Percentiles rank a stretch among this genome's conserved stretches.
These are phyloP conservation scores for Ataeniobius toweri DNA, from an alignment of 2,797 vertebrate genomes.

Conservation along the genomic window DNA sequence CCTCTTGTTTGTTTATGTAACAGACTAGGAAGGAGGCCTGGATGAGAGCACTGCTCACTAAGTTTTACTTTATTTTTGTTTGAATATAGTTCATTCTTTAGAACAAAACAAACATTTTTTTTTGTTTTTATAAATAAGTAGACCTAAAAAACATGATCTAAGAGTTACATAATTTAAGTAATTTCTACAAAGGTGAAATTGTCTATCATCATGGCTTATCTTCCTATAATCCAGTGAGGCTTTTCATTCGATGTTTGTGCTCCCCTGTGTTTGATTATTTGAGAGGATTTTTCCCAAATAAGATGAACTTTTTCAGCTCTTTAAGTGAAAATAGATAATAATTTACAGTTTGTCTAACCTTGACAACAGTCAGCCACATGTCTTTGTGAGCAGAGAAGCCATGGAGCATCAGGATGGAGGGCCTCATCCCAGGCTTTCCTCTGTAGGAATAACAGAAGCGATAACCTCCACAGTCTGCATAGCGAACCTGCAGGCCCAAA, in stretches of 20 bases:
- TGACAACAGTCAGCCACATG: conserved; percentile 92
- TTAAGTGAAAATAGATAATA: neutral
- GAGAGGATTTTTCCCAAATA: neutral
- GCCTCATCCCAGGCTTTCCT: conserved; percentile 87
- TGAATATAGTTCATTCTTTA: neutral
- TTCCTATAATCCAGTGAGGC: neutral
- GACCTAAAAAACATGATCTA: neutral
- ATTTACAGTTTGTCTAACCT: conserved; percentile 77
- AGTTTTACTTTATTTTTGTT: neutral
- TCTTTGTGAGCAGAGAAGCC: conserved; percentile 97
- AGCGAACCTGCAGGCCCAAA: conserved; percentile 90
- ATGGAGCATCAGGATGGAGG: conserved; percentile 93
- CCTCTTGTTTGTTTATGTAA: neutral
- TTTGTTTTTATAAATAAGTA: neutral
- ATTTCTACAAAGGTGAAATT: neutral
- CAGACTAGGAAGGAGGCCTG: neutral
- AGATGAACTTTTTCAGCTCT: neutral
- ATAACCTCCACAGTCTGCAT: conserved; percentile 86
- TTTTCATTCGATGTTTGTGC: neutral
- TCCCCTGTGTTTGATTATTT: neutral
- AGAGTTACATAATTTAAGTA: neutral
- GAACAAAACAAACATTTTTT: neutral
- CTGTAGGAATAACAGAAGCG: conserved; percentile 93
- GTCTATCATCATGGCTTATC: neutral
- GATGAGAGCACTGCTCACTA: neutral